Base-by-base conservation (phyloP, 2,888 invertebrate genomes). In the Drosophila sordidapex region DNA sequence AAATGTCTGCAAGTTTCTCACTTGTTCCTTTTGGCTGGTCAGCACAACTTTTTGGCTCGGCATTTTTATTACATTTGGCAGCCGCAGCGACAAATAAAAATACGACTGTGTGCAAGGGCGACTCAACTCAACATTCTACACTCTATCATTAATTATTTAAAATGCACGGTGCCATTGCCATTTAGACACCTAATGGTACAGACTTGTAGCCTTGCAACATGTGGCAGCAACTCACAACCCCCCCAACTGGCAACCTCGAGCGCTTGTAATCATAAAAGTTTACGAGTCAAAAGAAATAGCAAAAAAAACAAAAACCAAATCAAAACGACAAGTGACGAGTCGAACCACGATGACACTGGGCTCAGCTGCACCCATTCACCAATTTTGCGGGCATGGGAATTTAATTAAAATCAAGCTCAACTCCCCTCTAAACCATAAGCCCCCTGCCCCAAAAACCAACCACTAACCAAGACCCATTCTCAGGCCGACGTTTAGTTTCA, bases 201-300 rank as follows among this genome's bases (percentile, higher is more conserved):
- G 61, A 52, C 62, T 38, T 38, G 27, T 38, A 38, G 59, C 53
- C 66, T 56, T 72, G 85, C 61, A 88, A 75, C 89, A 89, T 87
- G 87, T 75, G 90, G 67, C 76, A 71, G 43, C 57, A 53, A 53
- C 57, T 57, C 68, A 54, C 61, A 57, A 15, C 4, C 25, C 25
- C 31, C 59, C 31, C 53, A 69, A 67, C 61, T 62, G 56, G 38
- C 62, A 66, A 29, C 40, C 61, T 57, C 31, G 36, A 25, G 66
- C 53, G 46, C 73, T 71, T 81, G 87, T 83, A 81, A 86, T 85
- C 90, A 87, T 87, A 90, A 87, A 87, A 87, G 66, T 87, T 87
- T 83, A 87, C 87, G 90, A 76, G 76, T 74, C 69, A 46, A 60
- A 29, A n/a, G 10, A 38, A 31, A 29, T 4, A 21, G 21, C 18